These are phyloP conservation scores for Dasyurus viverrinus DNA, from an alignment of 2,113 vertebrate species.

Conservation along the genomic window DNA sequence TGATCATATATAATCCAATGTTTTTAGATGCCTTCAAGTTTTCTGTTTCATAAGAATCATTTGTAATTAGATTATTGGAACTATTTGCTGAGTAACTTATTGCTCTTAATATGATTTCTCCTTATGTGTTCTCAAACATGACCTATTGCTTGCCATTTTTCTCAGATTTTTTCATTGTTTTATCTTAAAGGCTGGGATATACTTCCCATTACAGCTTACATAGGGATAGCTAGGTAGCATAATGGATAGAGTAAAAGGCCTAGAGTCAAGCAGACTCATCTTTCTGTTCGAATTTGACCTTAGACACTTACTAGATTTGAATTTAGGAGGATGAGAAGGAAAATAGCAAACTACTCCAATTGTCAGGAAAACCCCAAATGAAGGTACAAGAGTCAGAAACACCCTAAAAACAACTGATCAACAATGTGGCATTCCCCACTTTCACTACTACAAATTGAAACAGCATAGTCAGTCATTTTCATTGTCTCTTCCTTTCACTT, in stretches of 20 bases:
- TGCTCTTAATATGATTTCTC: neutral
- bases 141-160: neutral
- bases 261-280: neutral
- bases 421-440: slow-evolving; percentile 41
- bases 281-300: neutral
- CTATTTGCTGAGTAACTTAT: neutral
- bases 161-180: neutral
- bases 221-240: neutral
- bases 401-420: slow-evolving; percentile 51
- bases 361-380: neutral
- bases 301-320: neutral
- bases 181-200: neutral
- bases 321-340: neutral
- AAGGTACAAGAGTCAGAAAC: neutral
- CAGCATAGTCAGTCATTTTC: neutral
- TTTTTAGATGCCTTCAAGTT: neutral
- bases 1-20: neutral
- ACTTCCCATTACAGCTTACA: neutral
- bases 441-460: neutral
- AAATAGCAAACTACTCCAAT: neutral
- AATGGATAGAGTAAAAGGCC: neutral
- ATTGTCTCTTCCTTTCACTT: neutral
- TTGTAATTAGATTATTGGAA: neutral
- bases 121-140: neutral
- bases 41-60: neutral